Conservation (phyloP, 2,113 vertebrate genomes). For the Thermophis baileyi region DNA sequence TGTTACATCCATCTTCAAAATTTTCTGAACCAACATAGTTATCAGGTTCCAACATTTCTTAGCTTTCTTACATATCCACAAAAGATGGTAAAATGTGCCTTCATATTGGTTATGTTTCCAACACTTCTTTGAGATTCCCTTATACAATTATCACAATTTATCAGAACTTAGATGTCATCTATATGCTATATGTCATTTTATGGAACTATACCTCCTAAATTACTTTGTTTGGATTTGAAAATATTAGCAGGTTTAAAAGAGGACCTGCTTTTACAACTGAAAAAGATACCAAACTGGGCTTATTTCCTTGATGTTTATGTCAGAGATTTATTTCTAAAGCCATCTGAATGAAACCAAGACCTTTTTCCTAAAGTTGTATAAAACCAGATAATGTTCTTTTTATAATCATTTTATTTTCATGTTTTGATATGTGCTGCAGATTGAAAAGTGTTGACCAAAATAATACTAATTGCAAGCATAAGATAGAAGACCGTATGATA, state of each 20-base stretch:
- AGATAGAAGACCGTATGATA: constrained; percentile 31
- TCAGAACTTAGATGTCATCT: not conserved
- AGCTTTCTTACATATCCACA: not conserved
- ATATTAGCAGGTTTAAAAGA: constrained; percentile 60
- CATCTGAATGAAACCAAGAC: not conserved
- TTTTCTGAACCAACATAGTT: not conserved
- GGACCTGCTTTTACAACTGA: constrained; percentile 49
- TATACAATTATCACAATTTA: not conserved
- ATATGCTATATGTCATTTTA: not conserved
- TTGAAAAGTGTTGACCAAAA: not conserved
- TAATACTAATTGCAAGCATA: not conserved
- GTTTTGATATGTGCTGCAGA: constrained; percentile 7
- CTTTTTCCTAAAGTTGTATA: not conserved
- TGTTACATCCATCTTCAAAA: not conserved
- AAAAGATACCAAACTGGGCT: constrained; percentile 49
- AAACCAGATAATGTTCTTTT: not conserved
- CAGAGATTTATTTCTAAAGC: constrained; percentile 11
- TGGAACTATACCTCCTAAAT: constrained; percentile 52
- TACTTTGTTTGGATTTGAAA: constrained; percentile 66
- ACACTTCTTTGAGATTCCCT: not conserved
- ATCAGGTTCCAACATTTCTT: not conserved
- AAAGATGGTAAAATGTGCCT: not conserved
- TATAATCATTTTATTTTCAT: not conserved
- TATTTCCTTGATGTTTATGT: constrained; percentile 28
- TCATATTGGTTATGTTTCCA: not conserved